Percentiles rank a stretch among this genome's conserved stretches.
Evolutionary conservation across 2,797 vertebrate genomes (phyloP).

Genomic region (Microhierax caerulescens): DNA sequence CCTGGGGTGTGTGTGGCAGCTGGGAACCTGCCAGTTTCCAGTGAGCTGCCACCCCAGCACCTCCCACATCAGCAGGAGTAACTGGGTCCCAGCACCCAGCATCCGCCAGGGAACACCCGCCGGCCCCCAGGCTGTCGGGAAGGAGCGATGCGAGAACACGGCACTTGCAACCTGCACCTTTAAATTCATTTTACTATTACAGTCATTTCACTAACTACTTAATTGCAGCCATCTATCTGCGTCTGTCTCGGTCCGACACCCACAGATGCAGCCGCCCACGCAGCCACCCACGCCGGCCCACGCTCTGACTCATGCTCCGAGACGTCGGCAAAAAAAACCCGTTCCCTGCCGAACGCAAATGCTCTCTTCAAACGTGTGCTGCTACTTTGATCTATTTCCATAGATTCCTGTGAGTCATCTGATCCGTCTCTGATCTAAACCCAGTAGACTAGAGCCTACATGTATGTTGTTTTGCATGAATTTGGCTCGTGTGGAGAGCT

Average conservation of each 20-base stretch:
- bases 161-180: conserved; percentile 34
- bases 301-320: conserved; percentile 71
- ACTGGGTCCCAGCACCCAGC: not conserved
- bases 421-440: conserved; percentile 62
- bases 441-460: conserved; percentile 41
- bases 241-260: conserved; percentile 75
- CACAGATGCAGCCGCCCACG: conserved; percentile 68
- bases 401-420: conserved; percentile 66
- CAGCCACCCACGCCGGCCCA: conserved; percentile 62
- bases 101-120: not conserved
- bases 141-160: not conserved
- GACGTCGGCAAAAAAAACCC: conserved; percentile 46
- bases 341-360: conserved; percentile 46
- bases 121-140: not conserved
- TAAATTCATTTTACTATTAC: conserved; percentile 61
- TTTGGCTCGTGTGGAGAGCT: not conserved
- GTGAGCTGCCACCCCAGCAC: not conserved
- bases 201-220: conserved; percentile 65
- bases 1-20: not conserved
- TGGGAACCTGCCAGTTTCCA: not conserved
- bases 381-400: conserved; percentile 74
- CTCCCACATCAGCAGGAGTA: not conserved
- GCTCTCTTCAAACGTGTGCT: conserved; percentile 58
- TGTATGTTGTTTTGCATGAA: conserved; percentile 24
- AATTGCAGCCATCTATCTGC: conserved; percentile 69